These are phyloP conservation scores for Chelonia mydas DNA, from an alignment of 2,797 vertebrate genomes.

Conservation along the genomic window DNA sequence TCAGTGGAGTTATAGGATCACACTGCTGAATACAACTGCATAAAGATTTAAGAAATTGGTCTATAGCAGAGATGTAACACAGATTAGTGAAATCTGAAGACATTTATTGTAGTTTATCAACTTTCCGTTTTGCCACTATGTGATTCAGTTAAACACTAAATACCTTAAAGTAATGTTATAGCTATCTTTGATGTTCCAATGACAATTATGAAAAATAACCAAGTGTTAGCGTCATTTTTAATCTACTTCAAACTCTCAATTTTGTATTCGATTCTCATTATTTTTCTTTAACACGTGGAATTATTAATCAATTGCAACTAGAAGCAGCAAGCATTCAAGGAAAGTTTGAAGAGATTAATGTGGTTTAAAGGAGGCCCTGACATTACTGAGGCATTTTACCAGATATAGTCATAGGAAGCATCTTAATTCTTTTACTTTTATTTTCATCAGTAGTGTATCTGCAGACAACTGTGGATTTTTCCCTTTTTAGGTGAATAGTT, in stretches of 20 bases:
- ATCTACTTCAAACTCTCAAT: slow-evolving; percentile 16
- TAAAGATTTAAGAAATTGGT: not conserved
- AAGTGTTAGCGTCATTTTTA: slow-evolving; percentile 18
- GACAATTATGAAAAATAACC: slow-evolving; percentile 20
- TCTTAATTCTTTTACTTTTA: not conserved
- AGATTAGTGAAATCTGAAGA: not conserved
- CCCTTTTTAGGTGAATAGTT: not conserved
- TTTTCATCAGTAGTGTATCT: not conserved
- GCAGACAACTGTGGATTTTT: not conserved
- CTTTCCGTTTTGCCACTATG: not conserved
- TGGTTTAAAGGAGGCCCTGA: slow-evolving; percentile 55
- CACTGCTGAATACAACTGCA: not conserved
- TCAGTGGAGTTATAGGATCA: not conserved
- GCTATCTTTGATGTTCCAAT: slow-evolving; percentile 19
- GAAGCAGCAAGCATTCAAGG: slow-evolving; percentile 25
- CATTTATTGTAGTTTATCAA: slow-evolving; percentile 9
- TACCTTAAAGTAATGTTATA: not conserved
- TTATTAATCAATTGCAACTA: slow-evolving; percentile 49
- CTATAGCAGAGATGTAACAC: not conserved
- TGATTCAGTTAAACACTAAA: not conserved
- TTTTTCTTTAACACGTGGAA: slow-evolving; percentile 49
- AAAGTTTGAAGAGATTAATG: slow-evolving; percentile 60
- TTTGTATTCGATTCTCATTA: slow-evolving; percentile 38
- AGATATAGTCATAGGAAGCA: not conserved
- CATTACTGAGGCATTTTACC: not conserved